Evolutionary conservation across 2,888 invertebrate species (phyloP).

Genomic region (Teleiodes luculella): DNA sequence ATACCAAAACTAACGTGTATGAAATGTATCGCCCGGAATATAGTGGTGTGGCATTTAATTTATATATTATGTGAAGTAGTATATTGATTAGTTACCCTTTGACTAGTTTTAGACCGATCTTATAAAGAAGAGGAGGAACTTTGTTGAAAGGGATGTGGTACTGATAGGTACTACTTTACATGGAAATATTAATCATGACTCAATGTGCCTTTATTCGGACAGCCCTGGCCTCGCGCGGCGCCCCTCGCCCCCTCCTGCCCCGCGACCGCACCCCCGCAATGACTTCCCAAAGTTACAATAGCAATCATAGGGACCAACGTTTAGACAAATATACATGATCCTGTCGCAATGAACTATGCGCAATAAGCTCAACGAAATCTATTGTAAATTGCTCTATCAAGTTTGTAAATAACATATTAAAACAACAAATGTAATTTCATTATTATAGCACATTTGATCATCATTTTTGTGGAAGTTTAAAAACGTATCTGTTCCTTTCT

Average conservation of each 20-base stretch:
- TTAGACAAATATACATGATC: slow-evolving; percentile 75
- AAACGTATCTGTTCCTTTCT: not conserved
- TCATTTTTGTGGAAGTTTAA: not conserved
- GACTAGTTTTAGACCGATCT: slow-evolving; percentile 67
- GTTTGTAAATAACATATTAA: not conserved
- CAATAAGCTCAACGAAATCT: slow-evolving; percentile 54
- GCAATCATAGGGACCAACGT: slow-evolving; percentile 77
- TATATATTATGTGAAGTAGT: slow-evolving; percentile 52
- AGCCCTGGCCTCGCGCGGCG: slow-evolving; percentile 66
- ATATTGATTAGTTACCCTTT: slow-evolving; percentile 51
- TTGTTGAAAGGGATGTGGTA: slow-evolving; percentile 49
- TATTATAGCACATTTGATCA: too few species aligned
- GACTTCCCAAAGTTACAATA: slow-evolving; percentile 64
- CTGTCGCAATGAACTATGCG: slow-evolving; percentile 52
- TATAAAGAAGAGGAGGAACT: slow-evolving; percentile 46
- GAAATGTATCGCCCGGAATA: slow-evolving; percentile 54
- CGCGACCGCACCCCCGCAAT: slow-evolving; percentile 38
- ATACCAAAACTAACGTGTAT: slow-evolving; percentile 65
- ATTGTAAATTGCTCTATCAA: slow-evolving; percentile 26
- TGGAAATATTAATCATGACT: slow-evolving; percentile 66
- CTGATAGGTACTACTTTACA: slow-evolving; percentile 58
- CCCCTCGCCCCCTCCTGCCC: slow-evolving; percentile 58
- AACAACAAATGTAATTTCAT: not conserved
- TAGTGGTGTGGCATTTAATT: slow-evolving; percentile 72
- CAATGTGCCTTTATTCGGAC: slow-evolving; percentile 77